A percentile compares a stretch with the other conserved stretches of the same genome.
These are phyloP conservation scores for Girardinus metallicus DNA, from an alignment of 2,797 vertebrate genomes.

Conservation along the genomic window DNA sequence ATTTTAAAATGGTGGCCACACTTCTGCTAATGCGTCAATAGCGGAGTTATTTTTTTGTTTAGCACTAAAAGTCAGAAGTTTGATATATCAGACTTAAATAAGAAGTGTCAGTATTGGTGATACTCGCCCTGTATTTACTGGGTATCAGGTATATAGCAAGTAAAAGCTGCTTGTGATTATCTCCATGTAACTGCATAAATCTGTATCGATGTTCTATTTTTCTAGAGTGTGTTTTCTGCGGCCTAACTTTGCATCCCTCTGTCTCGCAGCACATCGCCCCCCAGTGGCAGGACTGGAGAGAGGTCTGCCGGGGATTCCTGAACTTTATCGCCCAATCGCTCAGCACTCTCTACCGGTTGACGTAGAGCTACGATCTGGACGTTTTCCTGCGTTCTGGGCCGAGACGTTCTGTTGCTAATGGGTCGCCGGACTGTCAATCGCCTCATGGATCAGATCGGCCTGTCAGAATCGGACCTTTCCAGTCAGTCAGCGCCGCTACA, in stretches of 20 bases:
- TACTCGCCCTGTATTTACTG: too few species aligned
- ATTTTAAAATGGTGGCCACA: background rate
- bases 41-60: too few species aligned
- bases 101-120: too few species aligned
- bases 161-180: background rate
- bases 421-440: background rate
- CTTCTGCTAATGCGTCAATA: too few species aligned
- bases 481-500: slow-evolving; percentile 68
- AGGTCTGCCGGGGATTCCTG: slow-evolving; percentile 69
- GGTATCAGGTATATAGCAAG: background rate
- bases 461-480: slow-evolving; percentile 25
- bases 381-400: slow-evolving; percentile 16
- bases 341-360: slow-evolving; percentile 77
- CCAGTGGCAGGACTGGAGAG: slow-evolving; percentile 76
- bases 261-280: slow-evolving; percentile 58
- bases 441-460: background rate
- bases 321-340: slow-evolving; percentile 76
- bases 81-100: too few species aligned
- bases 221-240: background rate
- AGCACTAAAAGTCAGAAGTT: too few species aligned
- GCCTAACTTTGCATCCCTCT: background rate
- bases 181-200: background rate
- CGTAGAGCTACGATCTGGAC: slow-evolving; percentile 21
- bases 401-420: background rate
- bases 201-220: background rate